Evolutionary conservation across 2,113 vertebrate species (phyloP), one percentile per base, ranked within the genome.

Genomic region (Lutjanus erythropterus): DNA sequence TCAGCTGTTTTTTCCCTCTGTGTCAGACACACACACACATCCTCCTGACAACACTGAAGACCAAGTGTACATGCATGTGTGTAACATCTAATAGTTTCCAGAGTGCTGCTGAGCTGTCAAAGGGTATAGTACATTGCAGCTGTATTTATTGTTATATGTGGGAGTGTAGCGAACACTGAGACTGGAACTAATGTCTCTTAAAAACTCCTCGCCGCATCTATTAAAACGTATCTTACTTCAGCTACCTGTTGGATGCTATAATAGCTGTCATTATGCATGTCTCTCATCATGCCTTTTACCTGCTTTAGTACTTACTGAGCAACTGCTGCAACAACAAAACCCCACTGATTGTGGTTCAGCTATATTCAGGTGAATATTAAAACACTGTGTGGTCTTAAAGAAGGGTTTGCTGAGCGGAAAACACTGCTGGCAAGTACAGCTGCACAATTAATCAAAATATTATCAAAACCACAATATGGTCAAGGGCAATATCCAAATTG

Each of bases 11-110:
- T n/a, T n/a, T 19, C 35, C 33, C 42, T 27, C 52, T n/a, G n/a
- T n/a, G n/a, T 55, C 46, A 61, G 33, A 65, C 10, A 53, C 44
- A 65, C 27, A 61, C 47, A 31, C 52, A 53, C 47, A 74, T 35
- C 56, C 72, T 50, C n/a, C n/a, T n/a, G n/a, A 59, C 65, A 42
- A 49, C 35, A 59, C 27, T 75, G 41, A 31, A 18, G 25, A 50
- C 14, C 46, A 39, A 33, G 44, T 44, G 14, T 16, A 70, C 25
- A 53, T n/a, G 5, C 16, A 44, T 42, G 58, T 82, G 61, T 71
- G 50, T 71, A 61, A 78, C 75, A 68, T 71, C 44, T 68, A 83
- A 84, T 81, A 79, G 68, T 66, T 74, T 74, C 21, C 80, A 75
- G 42, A 80, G 83, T 56, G 53, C 27, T 78, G 56, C 15, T 27